These are phyloP conservation scores for Lasiommata megera DNA, from an alignment of 2,888 invertebrate species.

Conservation along the genomic window DNA sequence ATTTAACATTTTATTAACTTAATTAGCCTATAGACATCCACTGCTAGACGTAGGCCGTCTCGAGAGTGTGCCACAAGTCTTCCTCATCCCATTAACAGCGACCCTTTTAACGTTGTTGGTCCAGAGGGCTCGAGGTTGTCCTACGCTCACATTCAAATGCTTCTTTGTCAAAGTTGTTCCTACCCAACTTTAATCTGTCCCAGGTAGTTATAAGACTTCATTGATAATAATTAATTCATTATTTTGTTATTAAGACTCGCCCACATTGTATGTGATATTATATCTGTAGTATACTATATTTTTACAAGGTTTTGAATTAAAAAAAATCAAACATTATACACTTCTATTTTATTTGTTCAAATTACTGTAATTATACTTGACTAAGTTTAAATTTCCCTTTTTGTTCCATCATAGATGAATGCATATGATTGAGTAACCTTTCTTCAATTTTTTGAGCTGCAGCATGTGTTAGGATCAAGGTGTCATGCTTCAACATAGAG, in stretches of 20 bases:
- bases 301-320: neutral
- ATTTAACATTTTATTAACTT: no score
- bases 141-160: no score
- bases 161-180: neutral
- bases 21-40: no score
- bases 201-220: no score
- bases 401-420: constrained; percentile 78
- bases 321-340: constrained; percentile 19
- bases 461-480: constrained; percentile 91
- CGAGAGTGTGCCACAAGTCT: no score
- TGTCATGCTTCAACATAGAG: constrained; percentile 98
- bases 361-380: constrained; percentile 71
- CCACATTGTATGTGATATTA: neutral
- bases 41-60: no score
- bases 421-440: constrained; percentile 85
- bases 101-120: no score
- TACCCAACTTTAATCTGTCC: neutral
- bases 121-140: no score
- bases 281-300: neutral
- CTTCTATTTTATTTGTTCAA: constrained; percentile 15
- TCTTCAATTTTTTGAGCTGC: constrained; percentile 94
- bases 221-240: no score
- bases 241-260: neutral
- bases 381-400: constrained; percentile 81
- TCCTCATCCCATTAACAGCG: no score